These are phyloP conservation scores for Boloria euphrosyne DNA, from an alignment of 2,888 invertebrate species.

Conservation along the genomic window DNA sequence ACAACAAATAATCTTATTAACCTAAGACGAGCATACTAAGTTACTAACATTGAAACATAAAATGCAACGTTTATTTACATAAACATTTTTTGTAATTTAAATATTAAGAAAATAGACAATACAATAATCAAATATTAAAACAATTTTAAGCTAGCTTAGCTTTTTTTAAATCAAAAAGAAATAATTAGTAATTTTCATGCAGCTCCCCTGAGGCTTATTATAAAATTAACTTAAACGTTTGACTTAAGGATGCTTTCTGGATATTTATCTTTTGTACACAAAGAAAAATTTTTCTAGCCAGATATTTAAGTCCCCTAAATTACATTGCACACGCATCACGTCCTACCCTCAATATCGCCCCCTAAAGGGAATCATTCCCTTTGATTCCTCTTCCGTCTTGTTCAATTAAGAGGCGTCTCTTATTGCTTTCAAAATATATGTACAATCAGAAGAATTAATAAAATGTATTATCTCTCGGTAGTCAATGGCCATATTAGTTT, in stretches of 20 bases:
- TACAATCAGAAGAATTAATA: slow-evolving; percentile 19
- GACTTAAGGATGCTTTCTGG: slow-evolving; percentile 9
- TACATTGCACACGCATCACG: slow-evolving; percentile 75
- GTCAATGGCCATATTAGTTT: slow-evolving; percentile 12
- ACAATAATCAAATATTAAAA: not conserved
- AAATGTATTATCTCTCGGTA: slow-evolving; percentile 12
- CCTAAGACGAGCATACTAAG: no score
- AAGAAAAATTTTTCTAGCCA: slow-evolving; percentile 27
- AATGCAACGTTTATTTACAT: no score
- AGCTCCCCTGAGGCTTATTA: slow-evolving; percentile 10
- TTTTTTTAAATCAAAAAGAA: not conserved
- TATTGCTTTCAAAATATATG: slow-evolving; percentile 53
- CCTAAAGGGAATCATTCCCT: slow-evolving; percentile 80
- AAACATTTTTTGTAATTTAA: no score
- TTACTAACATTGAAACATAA: no score
- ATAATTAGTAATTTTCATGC: slow-evolving; percentile 6
- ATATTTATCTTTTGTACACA: slow-evolving; percentile 14
- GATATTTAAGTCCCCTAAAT: slow-evolving; percentile 56
- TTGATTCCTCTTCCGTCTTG: slow-evolving; percentile 78
- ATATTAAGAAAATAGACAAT: not conserved
- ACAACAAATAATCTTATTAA: no score
- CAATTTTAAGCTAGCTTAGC: not conserved
- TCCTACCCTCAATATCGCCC: slow-evolving; percentile 63
- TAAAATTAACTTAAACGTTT: slow-evolving; percentile 22
- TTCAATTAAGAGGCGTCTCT: slow-evolving; percentile 79